Evolutionary conservation across 1,140 invertebrate genomes (phyloP), one percentile per base, ranked within the genome.

Genomic region (Apolygus lucorum): DNA sequence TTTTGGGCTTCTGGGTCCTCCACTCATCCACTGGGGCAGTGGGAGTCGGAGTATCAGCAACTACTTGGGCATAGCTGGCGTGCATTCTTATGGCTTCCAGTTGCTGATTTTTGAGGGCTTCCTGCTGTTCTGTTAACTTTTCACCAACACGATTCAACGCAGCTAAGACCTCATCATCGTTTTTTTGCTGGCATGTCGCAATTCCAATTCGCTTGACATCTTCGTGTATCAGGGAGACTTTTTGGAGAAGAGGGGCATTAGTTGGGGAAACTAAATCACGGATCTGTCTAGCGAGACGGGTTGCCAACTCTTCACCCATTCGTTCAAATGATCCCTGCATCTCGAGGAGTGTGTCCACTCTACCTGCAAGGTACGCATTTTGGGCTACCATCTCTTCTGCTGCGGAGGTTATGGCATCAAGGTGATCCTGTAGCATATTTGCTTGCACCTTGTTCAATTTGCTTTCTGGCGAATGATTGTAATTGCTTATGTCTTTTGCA

Each of bases 241-340:
- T 72, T 54, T n/a, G 8, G 42, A 14, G 29, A 24, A n/a, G 17
- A 25, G 22, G 11, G 63, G 17, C 11, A 26, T 26, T 13, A 25
- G 63, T 26, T 26, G 25, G 21, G 34, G 13, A 28, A 27, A 25
- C 68, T 21, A 78, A n/a, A n/a, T n/a, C n/a, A n/a, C n/a, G n/a
- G n/a, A n/a, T n/a, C n/a, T n/a, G n/a, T n/a, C n/a, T n/a, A n/a
- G n/a, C n/a, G n/a, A n/a, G n/a, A n/a, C n/a, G n/a, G n/a, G n/a
- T n/a, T n/a, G n/a, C n/a, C n/a, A n/a, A n/a, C n/a, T n/a, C n/a
- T n/a, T n/a, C n/a, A n/a, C n/a, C n/a, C n/a, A n/a, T n/a, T n/a
- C n/a, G n/a, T n/a, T n/a, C n/a, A n/a, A n/a, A n/a, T n/a, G n/a
- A n/a, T n/a, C n/a, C n/a, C n/a, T n/a, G n/a, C n/a, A n/a, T n/a